Evolutionary conservation across 2,888 invertebrate species (phyloP), one percentile per base, ranked within the genome.

Genomic region (Leucoma salicis): DNA sequence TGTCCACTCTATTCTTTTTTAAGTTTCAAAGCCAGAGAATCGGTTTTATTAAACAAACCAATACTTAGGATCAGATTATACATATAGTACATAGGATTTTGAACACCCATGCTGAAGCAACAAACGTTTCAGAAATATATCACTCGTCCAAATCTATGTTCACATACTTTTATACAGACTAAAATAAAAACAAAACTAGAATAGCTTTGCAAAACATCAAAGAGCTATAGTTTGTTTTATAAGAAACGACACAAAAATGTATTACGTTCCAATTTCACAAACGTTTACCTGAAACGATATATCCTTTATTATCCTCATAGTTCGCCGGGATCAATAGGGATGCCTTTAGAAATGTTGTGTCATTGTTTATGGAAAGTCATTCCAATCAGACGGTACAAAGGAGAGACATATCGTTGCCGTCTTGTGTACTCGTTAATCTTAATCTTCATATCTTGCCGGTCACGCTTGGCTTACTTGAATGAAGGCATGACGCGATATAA

Each of bases 301-400:
- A 56, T 57, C 52, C 64, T 66, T 62, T 61, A 68, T 74, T 74
- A 75, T 74, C 70, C 67, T 51, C 56, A 49, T 50, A 49, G 64
- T 59, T 63, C 51, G 53, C 42, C n/a, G 34, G 53, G 57, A 60
- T 63, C 56, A 67, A 67, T 65, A 61, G 37, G 46, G 41, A 40
- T 45, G 51, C 46, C 38, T 45, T 46, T 37, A 72, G 71, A 74
- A 78, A 61, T 63, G 75, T 70, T 54, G 57, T 71, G 75, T 83
- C 83, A 84, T 82, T 84, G 83, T 83, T 82, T 82, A 81, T 75
- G 69, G 75, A 74, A 74, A 82, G 81, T 78, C 80, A 84, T 84
- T 82, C 79, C 79, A 82, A 84, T 84, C 82, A 76, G 70, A 64
- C 63, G 56, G 51, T 68, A 78, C 77, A 82, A 80, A 74, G 69